phyloP scores from a whole-genome alignment of 2,797 vertebrate genomes.

The Epinephelus awoara region DNA sequence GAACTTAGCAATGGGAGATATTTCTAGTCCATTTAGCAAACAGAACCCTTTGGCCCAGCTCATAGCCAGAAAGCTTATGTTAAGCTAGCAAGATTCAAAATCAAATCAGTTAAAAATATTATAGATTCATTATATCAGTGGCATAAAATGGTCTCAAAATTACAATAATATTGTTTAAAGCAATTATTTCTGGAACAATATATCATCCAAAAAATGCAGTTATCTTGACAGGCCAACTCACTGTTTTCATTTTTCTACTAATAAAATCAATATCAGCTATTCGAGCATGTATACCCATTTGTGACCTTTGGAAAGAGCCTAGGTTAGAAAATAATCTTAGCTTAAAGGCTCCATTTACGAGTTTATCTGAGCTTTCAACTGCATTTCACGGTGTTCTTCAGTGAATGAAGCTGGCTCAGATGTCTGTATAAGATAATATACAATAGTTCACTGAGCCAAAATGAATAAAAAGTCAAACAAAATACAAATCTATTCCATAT shows the following conservation, averaged over 20 bases:
- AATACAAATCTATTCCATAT: conserved; percentile 26
- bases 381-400: not conserved
- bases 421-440: conserved; percentile 8
- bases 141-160: too few relatives aligned
- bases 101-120: too few relatives aligned
- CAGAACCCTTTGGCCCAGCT: too few relatives aligned
- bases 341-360: not conserved
- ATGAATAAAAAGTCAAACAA: conserved; percentile 35
- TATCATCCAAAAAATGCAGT: too few relatives aligned
- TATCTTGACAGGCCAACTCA: too few relatives aligned
- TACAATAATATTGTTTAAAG: too few relatives aligned
- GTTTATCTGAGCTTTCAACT: not conserved
- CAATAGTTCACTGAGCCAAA: conserved; percentile 9
- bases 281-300: not conserved
- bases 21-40: too few relatives aligned
- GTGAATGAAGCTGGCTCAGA: not conserved
- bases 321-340: not conserved
- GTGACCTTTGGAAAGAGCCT: not conserved
- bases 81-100: too few relatives aligned
- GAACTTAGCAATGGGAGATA: too few relatives aligned
- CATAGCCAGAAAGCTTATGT: too few relatives aligned
- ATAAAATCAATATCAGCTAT: not conserved
- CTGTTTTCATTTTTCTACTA: not conserved
- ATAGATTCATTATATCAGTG: too few relatives aligned
- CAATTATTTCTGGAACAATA: too few relatives aligned